Percentiles rank a stretch among this genome's conserved stretches.
Conservation (phyloP, 1,140 invertebrate genomes). For the Leptopilina boulardi region DNA sequence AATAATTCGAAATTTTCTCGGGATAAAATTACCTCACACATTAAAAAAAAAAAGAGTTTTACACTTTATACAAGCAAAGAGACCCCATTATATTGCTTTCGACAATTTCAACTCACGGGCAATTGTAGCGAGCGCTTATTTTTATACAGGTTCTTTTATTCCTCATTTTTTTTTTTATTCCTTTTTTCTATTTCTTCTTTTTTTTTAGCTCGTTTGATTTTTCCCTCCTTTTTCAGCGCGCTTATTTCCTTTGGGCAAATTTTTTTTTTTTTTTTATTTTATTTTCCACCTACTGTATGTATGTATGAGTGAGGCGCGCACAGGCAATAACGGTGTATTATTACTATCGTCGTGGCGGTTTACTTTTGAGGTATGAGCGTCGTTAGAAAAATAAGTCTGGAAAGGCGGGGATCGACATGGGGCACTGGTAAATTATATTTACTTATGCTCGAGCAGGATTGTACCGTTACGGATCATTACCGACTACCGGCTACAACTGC, state of each 20-base stretch:
- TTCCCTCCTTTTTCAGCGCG: slow-evolving; percentile 48
- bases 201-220: slow-evolving; percentile 45
- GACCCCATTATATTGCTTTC: not conserved
- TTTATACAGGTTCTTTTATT: slow-evolving; percentile 6
- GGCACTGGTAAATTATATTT: slow-evolving; percentile 58
- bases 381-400: slow-evolving; percentile 43
- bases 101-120: slow-evolving; percentile 8
- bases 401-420: slow-evolving; percentile 49
- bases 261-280: slow-evolving; percentile 34
- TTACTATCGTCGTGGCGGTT: slow-evolving; percentile 41
- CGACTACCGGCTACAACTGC: slow-evolving; percentile 53
- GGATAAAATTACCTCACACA: too few species aligned
- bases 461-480: slow-evolving; percentile 64
- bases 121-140: slow-evolving; percentile 8
- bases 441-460: slow-evolving; percentile 49
- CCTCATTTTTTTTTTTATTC: not conserved
- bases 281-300: too few species aligned
- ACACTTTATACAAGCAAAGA: too few species aligned
- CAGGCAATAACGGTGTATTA: slow-evolving; percentile 41
- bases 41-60: too few species aligned
- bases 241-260: slow-evolving; percentile 33
- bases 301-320: not conserved
- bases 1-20: too few species aligned
- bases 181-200: not conserved
- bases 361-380: slow-evolving; percentile 38